phyloP scores from a whole-genome alignment of 1,140 invertebrate species.

The Oryzaephilus surinamensis region DNA sequence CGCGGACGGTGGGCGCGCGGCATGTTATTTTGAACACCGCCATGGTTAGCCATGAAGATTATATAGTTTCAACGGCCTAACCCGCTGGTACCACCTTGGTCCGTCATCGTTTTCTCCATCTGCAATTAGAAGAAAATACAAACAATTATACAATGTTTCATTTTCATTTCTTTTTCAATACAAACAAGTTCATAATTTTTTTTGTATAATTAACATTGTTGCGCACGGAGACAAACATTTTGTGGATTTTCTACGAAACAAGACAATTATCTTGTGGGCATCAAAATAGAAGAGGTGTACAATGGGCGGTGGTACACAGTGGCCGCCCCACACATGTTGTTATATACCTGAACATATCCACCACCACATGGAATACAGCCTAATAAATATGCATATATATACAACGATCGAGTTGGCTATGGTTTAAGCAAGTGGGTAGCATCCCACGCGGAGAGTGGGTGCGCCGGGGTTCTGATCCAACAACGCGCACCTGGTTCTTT shows the following conservation, averaged over 20 bases:
- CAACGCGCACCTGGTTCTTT: slow-evolving; percentile 21
- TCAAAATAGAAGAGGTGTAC: too few species aligned
- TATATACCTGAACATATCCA: background rate
- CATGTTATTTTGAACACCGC: slow-evolving; percentile 49
- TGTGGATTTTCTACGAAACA: too few species aligned
- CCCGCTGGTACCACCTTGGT: slow-evolving; percentile 47
- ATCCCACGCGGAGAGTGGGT: slow-evolving; percentile 24
- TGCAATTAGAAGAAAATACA: slow-evolving; percentile 28
- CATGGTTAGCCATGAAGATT: slow-evolving; percentile 46
- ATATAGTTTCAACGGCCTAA: slow-evolving; percentile 39
- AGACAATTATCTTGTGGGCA: too few species aligned
- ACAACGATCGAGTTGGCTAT: slow-evolving; percentile 20
- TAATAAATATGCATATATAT: slow-evolving; percentile 31
- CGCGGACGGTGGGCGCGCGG: slow-evolving; percentile 50
- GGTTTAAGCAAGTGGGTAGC: slow-evolving; percentile 25
- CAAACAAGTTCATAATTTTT: too few species aligned
- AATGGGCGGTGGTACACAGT: too few species aligned
- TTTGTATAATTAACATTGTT: too few species aligned
- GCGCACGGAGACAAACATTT: too few species aligned
- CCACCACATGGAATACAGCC: slow-evolving; percentile 7
- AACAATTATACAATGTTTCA: too few species aligned
- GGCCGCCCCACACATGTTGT: slow-evolving; percentile 6
- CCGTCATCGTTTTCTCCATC: slow-evolving; percentile 48
- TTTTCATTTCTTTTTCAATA: too few species aligned
- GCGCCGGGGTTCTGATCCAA: slow-evolving; percentile 17